These are phyloP conservation scores for Numida meleagris DNA, from an alignment of 2,113 vertebrate genomes.

Conservation along the genomic window DNA sequence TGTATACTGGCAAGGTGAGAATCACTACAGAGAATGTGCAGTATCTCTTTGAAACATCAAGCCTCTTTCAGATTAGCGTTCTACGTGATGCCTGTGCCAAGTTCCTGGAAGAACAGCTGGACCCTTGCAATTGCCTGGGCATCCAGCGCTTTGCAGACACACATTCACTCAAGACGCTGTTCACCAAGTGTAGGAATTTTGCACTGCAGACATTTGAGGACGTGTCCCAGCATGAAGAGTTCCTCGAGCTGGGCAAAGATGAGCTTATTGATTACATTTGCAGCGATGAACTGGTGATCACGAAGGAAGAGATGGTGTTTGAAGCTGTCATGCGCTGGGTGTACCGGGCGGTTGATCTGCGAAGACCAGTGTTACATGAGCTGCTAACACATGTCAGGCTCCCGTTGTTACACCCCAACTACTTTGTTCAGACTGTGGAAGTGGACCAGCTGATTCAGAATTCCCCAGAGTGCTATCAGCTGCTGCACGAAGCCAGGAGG, in stretches of 20 bases:
- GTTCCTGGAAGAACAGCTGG: constrained; percentile 96
- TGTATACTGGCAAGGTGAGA: constrained; percentile 95
- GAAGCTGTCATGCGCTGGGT: constrained; percentile 98
- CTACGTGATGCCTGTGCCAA: constrained; percentile 95
- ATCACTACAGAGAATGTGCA: constrained; percentile 98
- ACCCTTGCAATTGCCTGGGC: constrained; percentile 96
- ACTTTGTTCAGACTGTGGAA: constrained; percentile 98
- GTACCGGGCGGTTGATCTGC: constrained; percentile 86
- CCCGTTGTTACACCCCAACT: constrained; percentile 94
- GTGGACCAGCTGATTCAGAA: constrained; percentile 96
- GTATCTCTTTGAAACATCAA: constrained; percentile 96
- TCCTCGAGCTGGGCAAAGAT: constrained; percentile 89
- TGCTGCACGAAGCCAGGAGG: constrained; percentile 94
- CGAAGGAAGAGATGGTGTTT: constrained; percentile 95
- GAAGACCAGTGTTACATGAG: constrained; percentile 88
- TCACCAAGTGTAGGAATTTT: constrained; percentile 90
- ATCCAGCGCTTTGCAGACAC: constrained; percentile 96
- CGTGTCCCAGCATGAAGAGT: constrained; percentile 93
- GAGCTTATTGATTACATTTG: constrained; percentile 94
- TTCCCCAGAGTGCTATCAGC: constrained; percentile 94
- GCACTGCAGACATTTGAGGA: constrained; percentile 91
- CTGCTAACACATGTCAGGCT: constrained; percentile 93
- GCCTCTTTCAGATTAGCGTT: constrained; percentile 93
- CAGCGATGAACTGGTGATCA: constrained; percentile 91
- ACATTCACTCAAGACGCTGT: constrained; percentile 92